These are phyloP conservation scores for Opisthocomus hoazin DNA, from an alignment of 2,113 vertebrate genomes.

Conservation along the genomic window DNA sequence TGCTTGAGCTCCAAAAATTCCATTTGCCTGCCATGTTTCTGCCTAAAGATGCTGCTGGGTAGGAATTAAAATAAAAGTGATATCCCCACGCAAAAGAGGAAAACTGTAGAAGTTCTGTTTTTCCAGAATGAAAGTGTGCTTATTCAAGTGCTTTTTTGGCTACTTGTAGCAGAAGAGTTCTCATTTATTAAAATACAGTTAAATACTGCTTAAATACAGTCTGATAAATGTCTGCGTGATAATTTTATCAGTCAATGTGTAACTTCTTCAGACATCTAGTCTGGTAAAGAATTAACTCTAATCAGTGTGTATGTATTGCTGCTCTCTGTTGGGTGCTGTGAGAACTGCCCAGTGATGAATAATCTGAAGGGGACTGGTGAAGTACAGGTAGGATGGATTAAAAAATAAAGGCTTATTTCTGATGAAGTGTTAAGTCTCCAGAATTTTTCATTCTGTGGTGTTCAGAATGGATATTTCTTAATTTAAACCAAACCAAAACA, in stretches of 20 bases:
- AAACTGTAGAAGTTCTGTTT: not conserved
- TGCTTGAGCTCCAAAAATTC: not conserved
- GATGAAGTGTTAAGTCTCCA: not conserved
- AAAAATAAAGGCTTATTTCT: not conserved
- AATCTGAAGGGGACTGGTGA: not conserved
- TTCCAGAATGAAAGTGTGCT: not conserved
- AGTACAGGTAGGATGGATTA: not conserved
- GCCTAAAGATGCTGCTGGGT: not conserved
- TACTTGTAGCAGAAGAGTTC: not conserved
- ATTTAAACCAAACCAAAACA: not conserved
- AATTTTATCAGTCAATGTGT: not conserved
- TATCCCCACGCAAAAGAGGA: not conserved
- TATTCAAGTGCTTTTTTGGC: not conserved
- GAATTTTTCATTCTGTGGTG: not conserved
- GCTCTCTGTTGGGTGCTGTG: not conserved
- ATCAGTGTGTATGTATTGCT: not conserved
- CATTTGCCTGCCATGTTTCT: not conserved
- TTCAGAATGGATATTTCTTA: not conserved
- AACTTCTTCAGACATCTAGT: not conserved
- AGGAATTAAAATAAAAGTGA: not conserved
- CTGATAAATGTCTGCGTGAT: not conserved
- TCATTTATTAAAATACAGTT: not conserved
- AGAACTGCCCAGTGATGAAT: not conserved
- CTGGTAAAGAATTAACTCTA: not conserved
- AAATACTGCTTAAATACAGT: not conserved